Evolutionary conservation across 2,797 vertebrate genomes (phyloP).

Genomic region (Lepus oiostolus): DNA sequence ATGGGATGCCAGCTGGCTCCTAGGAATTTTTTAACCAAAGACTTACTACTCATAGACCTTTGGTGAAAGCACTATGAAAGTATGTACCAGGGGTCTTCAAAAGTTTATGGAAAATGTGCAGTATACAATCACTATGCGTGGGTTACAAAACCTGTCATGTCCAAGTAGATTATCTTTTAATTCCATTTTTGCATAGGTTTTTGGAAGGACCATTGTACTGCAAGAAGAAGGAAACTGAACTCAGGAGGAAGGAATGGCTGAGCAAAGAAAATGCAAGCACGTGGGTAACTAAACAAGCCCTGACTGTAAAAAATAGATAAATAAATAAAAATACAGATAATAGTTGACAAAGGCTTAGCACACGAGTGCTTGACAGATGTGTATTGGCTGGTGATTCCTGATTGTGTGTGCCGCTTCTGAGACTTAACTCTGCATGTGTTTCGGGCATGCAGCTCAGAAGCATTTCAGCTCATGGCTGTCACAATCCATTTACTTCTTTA

Average conservation of each 20-base stretch:
- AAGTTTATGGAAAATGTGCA: too few relatives aligned
- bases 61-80: background rate
- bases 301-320: background rate
- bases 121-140: too few relatives aligned
- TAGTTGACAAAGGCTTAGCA: background rate
- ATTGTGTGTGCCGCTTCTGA: background rate
- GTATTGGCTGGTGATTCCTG: background rate
- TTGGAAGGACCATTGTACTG: background rate
- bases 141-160: too few relatives aligned
- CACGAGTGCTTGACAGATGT: background rate
- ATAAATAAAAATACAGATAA: background rate
- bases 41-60: constrained; percentile 1
- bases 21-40: constrained; percentile 28
- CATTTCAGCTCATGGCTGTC: constrained; percentile 35
- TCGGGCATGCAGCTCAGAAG: constrained; percentile 47
- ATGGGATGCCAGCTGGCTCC: too few relatives aligned
- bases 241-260: constrained; percentile 39
- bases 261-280: constrained; percentile 18
- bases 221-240: constrained; percentile 22
- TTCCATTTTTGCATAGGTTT: too few relatives aligned
- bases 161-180: too few relatives aligned
- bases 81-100: too few relatives aligned
- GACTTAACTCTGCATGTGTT: constrained; percentile 44
- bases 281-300: background rate
- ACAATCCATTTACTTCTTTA: constrained; percentile 53